These are phyloP conservation scores for Tauraco erythrolophus DNA, from an alignment of 2,113 vertebrate species.

Conservation along the genomic window DNA sequence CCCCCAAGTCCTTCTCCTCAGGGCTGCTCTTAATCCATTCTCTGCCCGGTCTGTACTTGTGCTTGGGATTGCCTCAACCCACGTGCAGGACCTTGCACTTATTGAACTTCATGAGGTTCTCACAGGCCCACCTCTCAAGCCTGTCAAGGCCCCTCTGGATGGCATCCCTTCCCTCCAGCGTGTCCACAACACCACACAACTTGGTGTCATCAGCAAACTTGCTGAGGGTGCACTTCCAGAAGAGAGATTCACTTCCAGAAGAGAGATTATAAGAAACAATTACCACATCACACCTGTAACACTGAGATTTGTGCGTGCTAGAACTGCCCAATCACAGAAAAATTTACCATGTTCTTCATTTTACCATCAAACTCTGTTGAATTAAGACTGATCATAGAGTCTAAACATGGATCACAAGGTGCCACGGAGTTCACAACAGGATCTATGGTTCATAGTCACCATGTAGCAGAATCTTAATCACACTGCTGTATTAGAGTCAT, in stretches of 20 bases:
- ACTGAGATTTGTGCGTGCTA: not conserved
- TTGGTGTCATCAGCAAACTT: no score
- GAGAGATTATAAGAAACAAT: not conserved
- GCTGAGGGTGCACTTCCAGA: no score
- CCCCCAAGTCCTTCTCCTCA: no score
- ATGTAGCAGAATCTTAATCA: not conserved
- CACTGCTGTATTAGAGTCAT: not conserved
- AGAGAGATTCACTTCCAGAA: not conserved
- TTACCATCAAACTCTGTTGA: not conserved
- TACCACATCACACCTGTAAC: not conserved
- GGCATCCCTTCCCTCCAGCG: no score
- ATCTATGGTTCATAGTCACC: not conserved
- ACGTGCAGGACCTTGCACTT: no score
- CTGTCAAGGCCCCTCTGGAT: no score
- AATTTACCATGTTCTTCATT: not conserved
- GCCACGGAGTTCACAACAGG: not conserved
- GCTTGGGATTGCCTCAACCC: no score
- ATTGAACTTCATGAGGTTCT: no score
- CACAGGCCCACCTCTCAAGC: no score
- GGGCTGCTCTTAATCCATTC: no score
- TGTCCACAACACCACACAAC: no score
- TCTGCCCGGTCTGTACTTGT: no score
- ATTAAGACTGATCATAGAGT: not conserved
- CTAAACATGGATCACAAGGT: not conserved
- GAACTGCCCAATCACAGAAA: not conserved